Base-by-base conservation (phyloP, 2,113 vertebrate species). In the Nipponia nippon region DNA sequence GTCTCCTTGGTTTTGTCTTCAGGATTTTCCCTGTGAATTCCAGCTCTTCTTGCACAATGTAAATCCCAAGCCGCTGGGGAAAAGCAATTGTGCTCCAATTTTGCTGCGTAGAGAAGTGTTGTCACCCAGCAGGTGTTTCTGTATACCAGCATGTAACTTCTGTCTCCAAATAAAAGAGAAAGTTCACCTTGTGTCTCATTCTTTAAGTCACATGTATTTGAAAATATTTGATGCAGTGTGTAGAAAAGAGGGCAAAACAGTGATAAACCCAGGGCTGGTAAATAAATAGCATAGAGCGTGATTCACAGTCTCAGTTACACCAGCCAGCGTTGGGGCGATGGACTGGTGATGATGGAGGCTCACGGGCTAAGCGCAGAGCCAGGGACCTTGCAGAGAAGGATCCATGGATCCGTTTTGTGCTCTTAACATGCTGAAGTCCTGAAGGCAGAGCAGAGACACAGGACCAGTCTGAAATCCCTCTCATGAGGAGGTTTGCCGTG, bases 361-460 rank as follows among this genome's bases (percentile, higher is more conserved):
- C 30, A 2, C 8, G 1, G 88, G 77, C 29, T 5, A 22, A 32
- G 19, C 3, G 5, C 23, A 10, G 84, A 87, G 47, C 32, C 1
- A 1, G 10, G 30, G 1, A 2, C 71, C 42, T 85, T 21, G 38
- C 56, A 9, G 25, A n/a, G 53, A 21, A 59, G 11, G 52, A 58
- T 42, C 16, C 1, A 0, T 3, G 30, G 40, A 49, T 61, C 55
- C 2, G 0, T 65, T 81, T 50, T 34, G 34, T 79, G 17, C 77
- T 79, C 8, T 42, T 29, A 18, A 10, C 0, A 0, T 59, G 29
- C 52, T 30, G 16, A 27, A 83, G 32, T 81, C 40, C 76, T 53
- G 36, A 77, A 7, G 0, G 0, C 38, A 53, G 63, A 36, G 63
- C 2, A 1, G 58, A 62, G 42, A 27, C 6, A 2, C 1, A 6